phyloP scores from a whole-genome alignment of 1,140 invertebrate genomes.

The Tachypleus tridentatus region DNA sequence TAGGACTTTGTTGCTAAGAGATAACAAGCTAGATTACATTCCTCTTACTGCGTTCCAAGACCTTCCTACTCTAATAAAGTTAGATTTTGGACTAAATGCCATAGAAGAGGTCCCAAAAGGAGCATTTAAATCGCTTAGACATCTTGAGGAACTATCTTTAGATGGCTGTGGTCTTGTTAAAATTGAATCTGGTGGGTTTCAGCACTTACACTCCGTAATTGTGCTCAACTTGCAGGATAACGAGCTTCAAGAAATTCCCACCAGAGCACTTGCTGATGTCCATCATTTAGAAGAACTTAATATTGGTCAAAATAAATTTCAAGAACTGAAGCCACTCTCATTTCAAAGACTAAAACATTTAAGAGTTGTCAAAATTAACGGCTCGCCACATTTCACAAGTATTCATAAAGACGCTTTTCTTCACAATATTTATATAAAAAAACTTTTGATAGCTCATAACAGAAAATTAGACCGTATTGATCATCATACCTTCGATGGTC shows the following conservation, averaged over 20 bases:
- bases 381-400: slow-evolving; percentile 28
- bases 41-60: slow-evolving; percentile 50
- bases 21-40: slow-evolving; percentile 58
- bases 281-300: slow-evolving; percentile 23
- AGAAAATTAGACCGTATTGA: slow-evolving; percentile 35
- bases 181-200: slow-evolving; percentile 58
- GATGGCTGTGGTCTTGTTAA: slow-evolving; percentile 65
- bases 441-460: slow-evolving; percentile 45
- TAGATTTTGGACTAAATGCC: slow-evolving; percentile 69
- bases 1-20: slow-evolving; percentile 64
- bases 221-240: slow-evolving; percentile 66
- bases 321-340: slow-evolving; percentile 11
- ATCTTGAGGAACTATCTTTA: slow-evolving; percentile 60
- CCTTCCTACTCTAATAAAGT: slow-evolving; percentile 40
- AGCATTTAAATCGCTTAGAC: slow-evolving; percentile 45
- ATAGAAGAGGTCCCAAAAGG: slow-evolving; percentile 48
- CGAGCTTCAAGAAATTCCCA: slow-evolving; percentile 56
- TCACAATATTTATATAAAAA: slow-evolving; percentile 45
- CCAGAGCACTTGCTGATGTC: slow-evolving; percentile 52
- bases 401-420: slow-evolving; percentile 32
- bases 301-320: slow-evolving; percentile 22
- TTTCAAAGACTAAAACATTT: slow-evolving; percentile 21
- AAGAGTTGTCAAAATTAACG: slow-evolving; percentile 27
- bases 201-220: slow-evolving; percentile 54
- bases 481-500: slow-evolving; percentile 53